These are phyloP conservation scores for Loris lydekkerianus DNA, from an alignment of 2,797 vertebrate species.

Conservation along the genomic window DNA sequence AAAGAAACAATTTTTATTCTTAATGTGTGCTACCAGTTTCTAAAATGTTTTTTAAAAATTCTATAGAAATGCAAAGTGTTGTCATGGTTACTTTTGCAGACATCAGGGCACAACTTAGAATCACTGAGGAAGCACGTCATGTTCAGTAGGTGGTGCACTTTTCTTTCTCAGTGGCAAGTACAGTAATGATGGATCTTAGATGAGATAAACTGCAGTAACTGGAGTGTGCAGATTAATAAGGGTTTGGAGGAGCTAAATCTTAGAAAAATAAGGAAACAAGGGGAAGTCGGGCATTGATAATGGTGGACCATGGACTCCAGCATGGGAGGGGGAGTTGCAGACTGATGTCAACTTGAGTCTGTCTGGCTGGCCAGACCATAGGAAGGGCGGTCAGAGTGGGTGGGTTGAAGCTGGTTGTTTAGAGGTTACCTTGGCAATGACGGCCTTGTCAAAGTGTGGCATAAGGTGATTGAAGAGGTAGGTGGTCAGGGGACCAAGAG, in stretches of 20 bases:
- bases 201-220: neutral
- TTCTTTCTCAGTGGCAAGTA: neutral
- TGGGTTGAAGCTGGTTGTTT: neutral
- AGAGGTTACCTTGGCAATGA: neutral
- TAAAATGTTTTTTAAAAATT: constrained; percentile 9
- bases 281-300: neutral
- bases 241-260: neutral
- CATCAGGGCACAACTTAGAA: neutral
- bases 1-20: constrained; percentile 22
- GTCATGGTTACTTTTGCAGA: neutral
- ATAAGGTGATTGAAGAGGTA: neutral
- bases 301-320: too few relatives aligned
- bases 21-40: neutral
- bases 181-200: neutral
- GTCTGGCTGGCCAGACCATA: neutral
- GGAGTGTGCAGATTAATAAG: neutral
- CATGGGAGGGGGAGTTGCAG: neutral
- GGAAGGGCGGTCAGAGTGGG: neutral
- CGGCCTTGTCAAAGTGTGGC: neutral
- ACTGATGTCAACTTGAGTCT: neutral
- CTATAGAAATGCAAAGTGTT: neutral
- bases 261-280: neutral
- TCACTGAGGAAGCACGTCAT: neutral
- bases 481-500: neutral
- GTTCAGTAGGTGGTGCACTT: neutral